A percentile compares a stretch with the other conserved stretches of the same genome.
Evolutionary conservation across 2,797 vertebrate species (phyloP).

Genomic region (Lagorchestes hirsutus): DNA sequence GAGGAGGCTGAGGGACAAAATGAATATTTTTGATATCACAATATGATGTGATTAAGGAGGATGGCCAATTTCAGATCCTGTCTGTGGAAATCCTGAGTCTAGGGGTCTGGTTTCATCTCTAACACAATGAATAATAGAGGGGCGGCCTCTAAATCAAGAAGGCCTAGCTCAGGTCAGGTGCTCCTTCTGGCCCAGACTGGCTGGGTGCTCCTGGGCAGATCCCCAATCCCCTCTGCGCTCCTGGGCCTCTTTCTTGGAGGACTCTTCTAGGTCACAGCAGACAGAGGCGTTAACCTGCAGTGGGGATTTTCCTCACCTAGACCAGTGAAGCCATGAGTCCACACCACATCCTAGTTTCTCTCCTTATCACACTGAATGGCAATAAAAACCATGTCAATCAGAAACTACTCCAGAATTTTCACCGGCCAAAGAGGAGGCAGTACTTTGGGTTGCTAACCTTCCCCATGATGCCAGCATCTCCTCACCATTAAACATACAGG

Average conservation of each 20-base stretch:
- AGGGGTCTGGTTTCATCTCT: not conserved
- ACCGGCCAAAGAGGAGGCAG: not conserved
- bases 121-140: not conserved
- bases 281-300: not conserved
- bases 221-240: not conserved
- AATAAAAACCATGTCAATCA: not conserved
- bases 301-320: not conserved
- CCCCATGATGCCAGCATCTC: not conserved
- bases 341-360: not conserved
- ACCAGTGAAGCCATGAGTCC: not conserved
- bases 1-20: not conserved
- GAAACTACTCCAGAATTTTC: not conserved
- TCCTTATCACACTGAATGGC: not conserved
- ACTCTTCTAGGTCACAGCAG: no score
- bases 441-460: slow-evolving; percentile 5
- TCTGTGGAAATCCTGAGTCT: not conserved
- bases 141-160: not conserved
- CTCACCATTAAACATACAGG: slow-evolving; percentile 15
- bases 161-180: not conserved
- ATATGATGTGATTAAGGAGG: not conserved
- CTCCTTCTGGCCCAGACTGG: not conserved
- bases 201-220: not conserved
- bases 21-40: not conserved
- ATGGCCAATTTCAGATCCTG: not conserved
- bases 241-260: not conserved